Conservation (phyloP, 2,113 vertebrate species). For the Emydocephalus ijimae region DNA sequence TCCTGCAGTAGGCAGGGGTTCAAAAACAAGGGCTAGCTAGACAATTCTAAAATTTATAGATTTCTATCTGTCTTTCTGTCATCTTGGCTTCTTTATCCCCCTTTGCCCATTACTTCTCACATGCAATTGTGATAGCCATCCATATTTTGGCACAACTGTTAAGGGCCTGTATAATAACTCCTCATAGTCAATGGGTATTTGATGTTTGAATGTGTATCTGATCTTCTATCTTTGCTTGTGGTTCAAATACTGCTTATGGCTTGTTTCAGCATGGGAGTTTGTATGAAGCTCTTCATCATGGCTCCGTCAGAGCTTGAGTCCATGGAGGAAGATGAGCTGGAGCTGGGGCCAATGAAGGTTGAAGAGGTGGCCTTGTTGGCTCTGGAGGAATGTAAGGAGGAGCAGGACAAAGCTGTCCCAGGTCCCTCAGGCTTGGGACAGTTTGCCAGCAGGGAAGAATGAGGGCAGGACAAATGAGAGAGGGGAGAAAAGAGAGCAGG, state of each 20-base stretch:
- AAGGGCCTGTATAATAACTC: not conserved
- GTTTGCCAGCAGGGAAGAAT: too few relatives aligned
- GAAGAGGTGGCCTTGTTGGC: too few relatives aligned
- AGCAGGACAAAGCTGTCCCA: too few relatives aligned
- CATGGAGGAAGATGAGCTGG: too few relatives aligned
- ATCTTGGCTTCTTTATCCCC: not conserved
- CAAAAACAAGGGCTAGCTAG: not conserved
- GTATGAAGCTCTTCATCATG: not conserved
- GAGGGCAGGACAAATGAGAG: too few relatives aligned
- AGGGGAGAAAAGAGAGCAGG: too few relatives aligned
- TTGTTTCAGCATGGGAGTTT: not conserved
- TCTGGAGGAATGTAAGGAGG: too few relatives aligned
- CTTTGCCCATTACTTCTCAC: not conserved
- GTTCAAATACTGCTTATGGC: not conserved
- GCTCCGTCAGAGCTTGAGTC: too few relatives aligned
- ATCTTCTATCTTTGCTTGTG: not conserved
- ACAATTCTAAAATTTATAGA: not conserved
- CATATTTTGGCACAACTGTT: not conserved
- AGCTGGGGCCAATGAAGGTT: too few relatives aligned
- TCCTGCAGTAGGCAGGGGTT: not conserved
- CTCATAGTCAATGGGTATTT: not conserved
- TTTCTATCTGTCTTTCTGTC: not conserved
- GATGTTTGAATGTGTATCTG: not conserved
- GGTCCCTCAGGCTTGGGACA: too few relatives aligned
- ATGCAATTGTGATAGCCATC: not conserved